Percentiles rank a stretch among this genome's conserved stretches.
These are phyloP conservation scores for Hololepta plana DNA, from an alignment of 2,888 invertebrate species.

Conservation along the genomic window DNA sequence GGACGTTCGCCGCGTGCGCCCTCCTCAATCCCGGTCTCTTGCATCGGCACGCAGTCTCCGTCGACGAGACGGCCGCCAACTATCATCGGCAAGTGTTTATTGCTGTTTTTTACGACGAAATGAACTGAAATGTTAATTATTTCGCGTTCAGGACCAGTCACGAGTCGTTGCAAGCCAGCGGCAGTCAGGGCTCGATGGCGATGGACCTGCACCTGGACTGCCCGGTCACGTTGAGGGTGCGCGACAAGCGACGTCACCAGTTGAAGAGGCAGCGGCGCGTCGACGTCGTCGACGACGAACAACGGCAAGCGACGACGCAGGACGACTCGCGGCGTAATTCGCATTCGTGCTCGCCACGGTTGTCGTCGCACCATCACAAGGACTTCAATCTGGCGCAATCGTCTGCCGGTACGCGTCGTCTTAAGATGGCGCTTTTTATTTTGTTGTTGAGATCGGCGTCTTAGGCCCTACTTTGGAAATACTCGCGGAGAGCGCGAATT, in stretches of 20 bases:
- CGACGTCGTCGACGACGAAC: constrained; percentile 48
- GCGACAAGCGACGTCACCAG: constrained; percentile 50
- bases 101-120: constrained; percentile 1
- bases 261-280: constrained; percentile 59
- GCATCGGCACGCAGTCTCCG: constrained; percentile 65
- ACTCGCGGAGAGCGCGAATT: too few species aligned
- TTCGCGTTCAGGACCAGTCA: constrained; percentile 24
- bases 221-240: constrained; percentile 34
- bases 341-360: constrained; percentile 24
- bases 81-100: constrained; percentile 11
- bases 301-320: too few species aligned
- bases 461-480: too few species aligned
- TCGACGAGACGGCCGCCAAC: constrained; percentile 46
- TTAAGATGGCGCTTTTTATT: too few species aligned
- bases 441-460: too few species aligned
- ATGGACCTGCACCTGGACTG: constrained; percentile 54
- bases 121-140: too few species aligned
- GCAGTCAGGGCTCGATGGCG: constrained; percentile 53
- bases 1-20: constrained; percentile 30
- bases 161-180: constrained; percentile 37
- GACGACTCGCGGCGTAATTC: constrained; percentile 17
- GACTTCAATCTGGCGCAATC: too few species aligned
- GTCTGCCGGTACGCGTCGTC: too few species aligned
- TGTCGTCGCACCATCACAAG: too few species aligned
- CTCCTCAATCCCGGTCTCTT: constrained; percentile 44